Conservation (phyloP, 2,113 vertebrate genomes). For the Triplophysa rosa region DNA sequence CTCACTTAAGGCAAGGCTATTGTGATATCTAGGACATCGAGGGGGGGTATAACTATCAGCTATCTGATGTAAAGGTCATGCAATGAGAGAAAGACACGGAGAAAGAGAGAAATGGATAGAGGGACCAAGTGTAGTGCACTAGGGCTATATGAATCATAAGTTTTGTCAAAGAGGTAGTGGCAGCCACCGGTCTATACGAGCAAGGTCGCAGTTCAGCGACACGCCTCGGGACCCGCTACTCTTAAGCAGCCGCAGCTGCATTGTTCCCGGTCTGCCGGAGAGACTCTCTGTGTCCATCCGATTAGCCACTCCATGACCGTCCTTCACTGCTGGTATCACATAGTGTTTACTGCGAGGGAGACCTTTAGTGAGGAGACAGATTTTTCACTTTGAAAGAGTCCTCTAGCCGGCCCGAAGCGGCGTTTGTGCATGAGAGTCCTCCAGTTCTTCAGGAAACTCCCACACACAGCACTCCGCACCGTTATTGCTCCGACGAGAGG, state of each 20-base stretch:
- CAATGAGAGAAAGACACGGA: conserved; percentile 37
- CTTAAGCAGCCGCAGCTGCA: conserved; percentile 45
- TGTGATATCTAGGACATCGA: conserved; percentile 54
- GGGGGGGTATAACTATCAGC: conserved; percentile 50
- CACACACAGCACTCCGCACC: conserved; percentile 30
- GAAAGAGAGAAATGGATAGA: conserved; percentile 43
- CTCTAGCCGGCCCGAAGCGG: conserved; percentile 40
- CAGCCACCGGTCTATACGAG: conserved; percentile 43
- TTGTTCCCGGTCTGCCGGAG: conserved; percentile 33
- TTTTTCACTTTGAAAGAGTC: conserved; percentile 53
- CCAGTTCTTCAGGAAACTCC: conserved; percentile 51
- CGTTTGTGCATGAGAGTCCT: conserved; percentile 55
- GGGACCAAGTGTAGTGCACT: conserved; percentile 36
- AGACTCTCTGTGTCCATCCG: conserved; percentile 44
- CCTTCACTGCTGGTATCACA: conserved; percentile 44
- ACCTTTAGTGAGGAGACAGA: conserved; percentile 50
- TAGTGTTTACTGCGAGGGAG: conserved; percentile 48
- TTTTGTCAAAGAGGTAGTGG: conserved; percentile 52
- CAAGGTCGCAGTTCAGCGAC: conserved; percentile 45
- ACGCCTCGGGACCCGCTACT: conserved; percentile 52
- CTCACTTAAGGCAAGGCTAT: conserved; percentile 55
- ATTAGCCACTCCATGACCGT: conserved; percentile 47
- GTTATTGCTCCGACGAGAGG: conserved; percentile 25
- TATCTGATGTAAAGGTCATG: conserved; percentile 54
- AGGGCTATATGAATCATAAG: conserved; percentile 56